phyloP scores from a whole-genome alignment of 2,113 vertebrate species.

The Ochotona princeps region DNA sequence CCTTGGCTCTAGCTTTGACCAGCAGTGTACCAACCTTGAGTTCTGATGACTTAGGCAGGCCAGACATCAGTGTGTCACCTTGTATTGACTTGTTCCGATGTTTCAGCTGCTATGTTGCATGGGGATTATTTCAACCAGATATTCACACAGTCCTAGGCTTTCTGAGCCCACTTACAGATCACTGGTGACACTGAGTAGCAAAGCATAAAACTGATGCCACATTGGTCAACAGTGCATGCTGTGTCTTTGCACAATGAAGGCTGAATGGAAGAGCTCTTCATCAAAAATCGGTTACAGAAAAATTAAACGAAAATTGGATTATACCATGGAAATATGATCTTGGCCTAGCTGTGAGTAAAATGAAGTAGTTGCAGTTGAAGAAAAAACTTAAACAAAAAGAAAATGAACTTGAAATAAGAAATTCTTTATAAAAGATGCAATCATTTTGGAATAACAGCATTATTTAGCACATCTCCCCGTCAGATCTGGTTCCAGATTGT shows the following conservation, averaged over 20 bases:
- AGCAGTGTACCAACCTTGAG: accelerated
- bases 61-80: accelerated
- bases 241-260: not conserved
- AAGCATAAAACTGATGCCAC: not conserved
- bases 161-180: not conserved
- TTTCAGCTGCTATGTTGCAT: not conserved
- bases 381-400: conserved; percentile 9
- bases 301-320: not conserved
- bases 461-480: conserved; percentile 72
- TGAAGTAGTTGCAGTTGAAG: not conserved
- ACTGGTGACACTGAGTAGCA: not conserved
- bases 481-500: conserved; percentile 73
- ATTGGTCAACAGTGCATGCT: too few relatives aligned
- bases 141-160: not conserved
- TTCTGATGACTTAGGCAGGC: not conserved
- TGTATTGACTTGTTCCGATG: not conserved
- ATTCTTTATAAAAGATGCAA: conserved; percentile 44
- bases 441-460: conserved; percentile 67
- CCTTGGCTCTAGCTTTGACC: accelerated
- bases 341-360: not conserved
- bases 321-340: not conserved
- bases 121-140: not conserved
- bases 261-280: not conserved
- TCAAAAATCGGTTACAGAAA: not conserved
- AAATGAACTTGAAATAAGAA: conserved; percentile 50